A percentile compares a stretch with the other conserved stretches of the same genome.
Conservation (phyloP, 2,113 vertebrate species). For the Melanerpes aurifrons region DNA sequence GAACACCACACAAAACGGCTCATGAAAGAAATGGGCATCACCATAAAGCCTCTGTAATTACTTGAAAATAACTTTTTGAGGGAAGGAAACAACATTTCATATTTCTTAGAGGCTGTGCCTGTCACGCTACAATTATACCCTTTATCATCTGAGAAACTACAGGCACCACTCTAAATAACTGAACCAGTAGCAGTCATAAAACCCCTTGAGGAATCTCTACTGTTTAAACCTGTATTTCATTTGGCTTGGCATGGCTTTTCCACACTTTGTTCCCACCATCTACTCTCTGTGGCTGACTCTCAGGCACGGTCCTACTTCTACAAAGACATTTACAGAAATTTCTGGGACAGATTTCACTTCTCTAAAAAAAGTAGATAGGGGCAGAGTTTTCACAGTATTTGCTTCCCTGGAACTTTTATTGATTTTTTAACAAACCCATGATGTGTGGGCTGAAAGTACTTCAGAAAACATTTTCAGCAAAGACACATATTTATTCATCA, state of each 20-base stretch:
- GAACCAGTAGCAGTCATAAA: not conserved
- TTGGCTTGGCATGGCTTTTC: not conserved
- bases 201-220: not conserved
- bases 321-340: not conserved
- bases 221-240: not conserved
- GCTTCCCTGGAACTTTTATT: conserved; percentile 27
- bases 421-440: conserved; percentile 57
- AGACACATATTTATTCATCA: conserved; percentile 8
- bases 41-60: not conserved
- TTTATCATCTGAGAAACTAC: not conserved
- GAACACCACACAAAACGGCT: not conserved
- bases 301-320: not conserved
- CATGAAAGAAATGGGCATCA: not conserved
- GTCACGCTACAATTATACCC: not conserved
- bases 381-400: conserved; percentile 4
- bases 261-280: not conserved
- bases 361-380: not conserved
- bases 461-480: conserved; percentile 16
- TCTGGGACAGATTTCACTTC: conserved; percentile 22
- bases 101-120: not conserved
- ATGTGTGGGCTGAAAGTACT: conserved; percentile 21
- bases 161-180: not conserved
- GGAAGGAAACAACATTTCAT: not conserved
- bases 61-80: not conserved
- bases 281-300: not conserved